Evolutionary conservation across 2,113 vertebrate species (phyloP), one percentile per base, ranked within the genome.

Genomic region (Sorex araneus): DNA sequence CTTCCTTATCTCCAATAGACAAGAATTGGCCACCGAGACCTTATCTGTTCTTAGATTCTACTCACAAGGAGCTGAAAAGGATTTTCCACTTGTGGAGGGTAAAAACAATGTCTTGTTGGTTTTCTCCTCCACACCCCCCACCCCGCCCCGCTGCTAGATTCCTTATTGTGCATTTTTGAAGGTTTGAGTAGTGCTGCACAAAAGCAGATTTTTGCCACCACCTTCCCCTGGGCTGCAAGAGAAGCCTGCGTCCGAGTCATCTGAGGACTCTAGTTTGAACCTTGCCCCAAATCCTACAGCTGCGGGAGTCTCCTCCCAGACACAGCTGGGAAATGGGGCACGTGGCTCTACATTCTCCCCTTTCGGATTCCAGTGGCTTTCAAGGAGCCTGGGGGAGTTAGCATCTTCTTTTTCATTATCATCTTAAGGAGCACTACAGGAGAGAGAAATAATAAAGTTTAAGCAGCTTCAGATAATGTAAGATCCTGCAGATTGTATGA

Each of bases 71-170:
- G 67, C 98, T 99, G 50, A 98, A 98, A 94, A 98, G 98, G 93
- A 99, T 99, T 97, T 99, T 99, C 97, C 99, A 99, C 94, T 97
- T 99, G 95, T 99, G 99, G 99, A 98, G 99, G 99, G 99, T 99
- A 98, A 96, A 95, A 43, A 64, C 27, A 40, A 47, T 30, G 3
- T 21, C 6, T 82, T 73, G 47, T 86, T 78, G 9, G 54, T 25
- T 32, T 90, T 71, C 83, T 6, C 27, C 57, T 25, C 27, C 25
- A 45, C 71, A 90, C 9, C 47, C 40, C 40, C 40, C 40, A 40
- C 40, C 40, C 40, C 3, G 40, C 7, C 40, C 40, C 40, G 7
- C 40, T 3, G 40, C 8, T 50, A 94, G 92, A 87, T 69, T 70
- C 57, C 7, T 94, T 80, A 71, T 84, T 25, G 3, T 70, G 0